Percentiles rank a stretch among this genome's conserved stretches.
Evolutionary conservation across 2,888 invertebrate species (phyloP).

Genomic region (Orthosia gracilis): DNA sequence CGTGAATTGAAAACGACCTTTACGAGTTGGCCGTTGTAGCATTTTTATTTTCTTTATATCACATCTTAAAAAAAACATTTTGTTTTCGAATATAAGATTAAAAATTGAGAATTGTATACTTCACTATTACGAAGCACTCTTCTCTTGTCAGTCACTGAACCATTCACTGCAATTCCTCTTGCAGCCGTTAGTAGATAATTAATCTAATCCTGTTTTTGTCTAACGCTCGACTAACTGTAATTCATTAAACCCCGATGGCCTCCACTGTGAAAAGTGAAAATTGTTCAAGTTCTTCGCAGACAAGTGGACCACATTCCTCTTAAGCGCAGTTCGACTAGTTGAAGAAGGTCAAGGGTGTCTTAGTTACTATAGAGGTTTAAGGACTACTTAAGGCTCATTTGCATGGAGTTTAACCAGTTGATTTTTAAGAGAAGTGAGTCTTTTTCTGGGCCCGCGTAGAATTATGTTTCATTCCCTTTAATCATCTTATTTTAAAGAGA

Average conservation of each 20-base stretch:
- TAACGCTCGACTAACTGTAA: slow-evolving; percentile 4
- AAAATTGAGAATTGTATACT: too few species aligned
- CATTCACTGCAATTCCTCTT: slow-evolving; percentile 3
- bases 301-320: neutral
- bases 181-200: slow-evolving; percentile 4
- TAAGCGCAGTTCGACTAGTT: neutral
- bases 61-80: too few species aligned
- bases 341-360: neutral
- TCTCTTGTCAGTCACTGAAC: too few species aligned
- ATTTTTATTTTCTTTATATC: too few species aligned
- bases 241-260: slow-evolving; percentile 13
- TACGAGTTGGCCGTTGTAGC: too few species aligned
- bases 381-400: neutral
- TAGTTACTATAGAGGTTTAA: neutral
- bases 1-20: too few species aligned
- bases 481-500: too few species aligned
- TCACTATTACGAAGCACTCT: too few species aligned
- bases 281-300: neutral
- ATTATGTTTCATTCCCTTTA: too few species aligned
- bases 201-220: slow-evolving; percentile 20
- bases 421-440: neutral
- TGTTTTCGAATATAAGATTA: too few species aligned
- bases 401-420: neutral
- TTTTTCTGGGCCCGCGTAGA: too few species aligned
- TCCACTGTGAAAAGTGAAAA: neutral